Evolutionary conservation across 1,140 invertebrate species (phyloP).

Genomic region (Heliconius hermathena): DNA sequence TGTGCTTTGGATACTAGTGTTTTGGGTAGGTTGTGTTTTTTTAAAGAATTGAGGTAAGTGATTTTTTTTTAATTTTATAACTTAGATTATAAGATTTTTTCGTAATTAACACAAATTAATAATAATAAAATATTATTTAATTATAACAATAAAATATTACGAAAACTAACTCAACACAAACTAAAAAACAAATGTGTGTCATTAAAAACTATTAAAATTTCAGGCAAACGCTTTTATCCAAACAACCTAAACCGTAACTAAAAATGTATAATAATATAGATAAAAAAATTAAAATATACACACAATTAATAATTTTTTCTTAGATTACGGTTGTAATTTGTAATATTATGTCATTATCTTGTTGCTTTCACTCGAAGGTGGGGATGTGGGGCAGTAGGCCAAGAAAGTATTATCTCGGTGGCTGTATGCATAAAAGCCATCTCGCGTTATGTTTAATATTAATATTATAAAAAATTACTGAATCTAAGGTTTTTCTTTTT

Average conservation of each 20-base stretch:
- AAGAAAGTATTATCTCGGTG: conserved; percentile 55
- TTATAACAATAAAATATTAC: background rate
- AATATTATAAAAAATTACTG: background rate
- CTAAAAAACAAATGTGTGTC: background rate
- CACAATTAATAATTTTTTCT: background rate
- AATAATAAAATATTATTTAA: background rate
- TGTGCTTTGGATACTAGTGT: conserved; percentile 18
- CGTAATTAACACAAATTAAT: background rate
- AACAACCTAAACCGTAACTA: background rate
- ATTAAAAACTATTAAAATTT: background rate
- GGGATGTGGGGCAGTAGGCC: conserved; percentile 48
- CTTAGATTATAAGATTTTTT: background rate
- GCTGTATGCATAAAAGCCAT: conserved; percentile 44
- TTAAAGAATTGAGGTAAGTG: background rate
- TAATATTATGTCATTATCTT: conserved; percentile 45
- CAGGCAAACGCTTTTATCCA: background rate
- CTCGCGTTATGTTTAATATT: background rate
- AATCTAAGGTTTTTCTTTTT: background rate
- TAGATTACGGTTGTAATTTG: background rate
- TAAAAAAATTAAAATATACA: background rate
- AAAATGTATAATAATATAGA: background rate
- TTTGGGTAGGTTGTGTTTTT: conserved; percentile 29
- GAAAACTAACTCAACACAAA: too few relatives aligned
- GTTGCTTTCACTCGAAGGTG: conserved; percentile 44
- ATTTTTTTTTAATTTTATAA: background rate